Evolutionary conservation across 2,113 vertebrate species (phyloP), one percentile per base, ranked within the genome.

Genomic region (Notothenia coriiceps): DNA sequence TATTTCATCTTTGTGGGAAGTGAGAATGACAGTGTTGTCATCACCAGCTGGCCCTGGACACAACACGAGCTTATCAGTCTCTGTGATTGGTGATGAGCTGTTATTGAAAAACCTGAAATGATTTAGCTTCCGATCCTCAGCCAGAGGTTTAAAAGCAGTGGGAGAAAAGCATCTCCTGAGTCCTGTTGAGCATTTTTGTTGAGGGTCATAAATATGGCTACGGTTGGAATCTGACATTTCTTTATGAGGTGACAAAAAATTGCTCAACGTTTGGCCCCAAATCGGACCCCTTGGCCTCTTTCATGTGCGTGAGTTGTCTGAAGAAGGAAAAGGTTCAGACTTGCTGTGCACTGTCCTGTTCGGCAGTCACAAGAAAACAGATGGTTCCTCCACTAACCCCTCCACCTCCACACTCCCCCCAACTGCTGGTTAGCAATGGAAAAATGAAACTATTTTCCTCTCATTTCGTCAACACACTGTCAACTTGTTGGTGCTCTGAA

Each of bases 1-100:
- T 9, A 77, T 77, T 77, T 75, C 67, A 70, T 90, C 68, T 73
- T 71, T 71, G 40, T 68, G 56, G 80, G 82, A 90, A 74, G 87
- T 70, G 79, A 66, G 75, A 81, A 76, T 75, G 90, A 92, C 49
- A 62, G 54, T 4, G 64, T 49, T 93, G 90, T 93, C 85, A 89
- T 81, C 85, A 57, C 62, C 69, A n/a, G 76, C 70, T 73, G 69
- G 75, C 59, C 14, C 46, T 49, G 35, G 1, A 29, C 43, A 56
- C 44, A 67, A 77, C 60, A 10, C 55, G 57, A 65, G 79, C 59
- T 64, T 77, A 74, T 87, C 72, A 57, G 64, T 78, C 56, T 18
- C 61, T 77, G 17, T 54, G 11, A 62, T 25, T 25, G n/a, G 17
- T 17, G 40, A 50, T 60, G 35, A 79, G 61, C 51, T 22, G 15